Evolutionary conservation across 2,888 invertebrate species (phyloP).

Genomic region (Eristalis intricaria): DNA sequence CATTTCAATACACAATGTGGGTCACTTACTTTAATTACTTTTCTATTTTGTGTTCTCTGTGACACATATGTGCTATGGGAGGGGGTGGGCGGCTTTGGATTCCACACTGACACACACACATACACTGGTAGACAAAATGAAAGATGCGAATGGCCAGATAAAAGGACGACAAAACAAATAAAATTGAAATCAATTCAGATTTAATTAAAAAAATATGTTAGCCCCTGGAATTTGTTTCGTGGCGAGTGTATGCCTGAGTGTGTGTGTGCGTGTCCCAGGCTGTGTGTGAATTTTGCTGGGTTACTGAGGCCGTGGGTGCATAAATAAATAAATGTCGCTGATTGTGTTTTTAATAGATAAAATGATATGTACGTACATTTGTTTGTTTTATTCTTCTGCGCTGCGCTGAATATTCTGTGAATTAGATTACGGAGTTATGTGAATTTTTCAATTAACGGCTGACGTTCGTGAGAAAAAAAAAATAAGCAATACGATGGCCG

Average conservation of each 20-base stretch:
- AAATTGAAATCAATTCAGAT: slow-evolving; percentile 58
- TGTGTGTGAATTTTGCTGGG: neutral
- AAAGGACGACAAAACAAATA: slow-evolving; percentile 40
- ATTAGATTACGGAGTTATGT: slow-evolving; percentile 3
- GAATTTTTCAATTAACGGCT: neutral
- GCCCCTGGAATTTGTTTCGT: neutral
- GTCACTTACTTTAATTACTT: slow-evolving; percentile 64
- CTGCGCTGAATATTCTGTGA: neutral
- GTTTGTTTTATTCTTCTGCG: too few relatives aligned
- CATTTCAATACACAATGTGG: slow-evolving; percentile 44
- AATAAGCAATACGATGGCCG: neutral
- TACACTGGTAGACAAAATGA: slow-evolving; percentile 1
- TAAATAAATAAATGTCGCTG: slow-evolving; percentile 25
- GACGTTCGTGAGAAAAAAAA: neutral
- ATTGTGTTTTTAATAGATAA: slow-evolving; percentile 16
- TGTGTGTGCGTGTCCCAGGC: neutral
- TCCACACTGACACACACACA: neutral
- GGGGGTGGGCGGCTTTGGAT: neutral
- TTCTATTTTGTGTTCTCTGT: slow-evolving; percentile 47
- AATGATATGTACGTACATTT: neutral
- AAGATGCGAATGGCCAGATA: slow-evolving; percentile 58
- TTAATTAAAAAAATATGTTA: slow-evolving; percentile 52
- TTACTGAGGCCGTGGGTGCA: neutral
- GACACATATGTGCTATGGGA: slow-evolving; percentile 2
- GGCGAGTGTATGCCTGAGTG: neutral